These are phyloP conservation scores for Riparia riparia DNA, from an alignment of 2,113 vertebrate species.

Conservation along the genomic window DNA sequence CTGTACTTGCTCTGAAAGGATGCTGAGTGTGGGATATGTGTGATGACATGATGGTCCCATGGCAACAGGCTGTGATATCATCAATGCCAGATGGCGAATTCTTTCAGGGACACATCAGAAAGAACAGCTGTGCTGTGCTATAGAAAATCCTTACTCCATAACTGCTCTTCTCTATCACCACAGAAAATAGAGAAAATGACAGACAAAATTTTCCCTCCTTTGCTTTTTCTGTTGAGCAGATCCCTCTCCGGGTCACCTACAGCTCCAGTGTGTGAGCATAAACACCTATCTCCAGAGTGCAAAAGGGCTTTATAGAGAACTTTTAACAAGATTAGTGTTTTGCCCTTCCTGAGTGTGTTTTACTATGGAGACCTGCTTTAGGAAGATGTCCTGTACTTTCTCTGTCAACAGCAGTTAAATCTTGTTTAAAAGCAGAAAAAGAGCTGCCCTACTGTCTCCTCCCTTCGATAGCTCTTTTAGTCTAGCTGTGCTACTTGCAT, in stretches of 20 bases:
- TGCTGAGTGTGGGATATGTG: not conserved
- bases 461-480: not conserved
- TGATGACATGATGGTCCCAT: not conserved
- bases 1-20: not conserved
- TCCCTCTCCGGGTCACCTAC: not conserved
- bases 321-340: not conserved
- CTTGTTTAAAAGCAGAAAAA: slow-evolving; percentile 18
- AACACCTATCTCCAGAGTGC: not conserved
- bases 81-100: not conserved
- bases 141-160: not conserved
- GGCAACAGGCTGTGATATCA: not conserved
- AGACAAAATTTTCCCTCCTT: not conserved
- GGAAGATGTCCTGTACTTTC: not conserved
- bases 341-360: not conserved
- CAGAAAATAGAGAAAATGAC: not conserved
- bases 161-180: not conserved
- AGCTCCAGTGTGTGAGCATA: not conserved
- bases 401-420: slow-evolving; percentile 19
- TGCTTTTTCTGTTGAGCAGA: not conserved
- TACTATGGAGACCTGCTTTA: not conserved
- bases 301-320: not conserved
- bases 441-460: not conserved
- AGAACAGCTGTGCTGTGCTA: not conserved
- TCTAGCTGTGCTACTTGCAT: not conserved
- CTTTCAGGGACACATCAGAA: not conserved